Conservation (phyloP, 2,797 vertebrate species). For the Chelon auratus region DNA sequence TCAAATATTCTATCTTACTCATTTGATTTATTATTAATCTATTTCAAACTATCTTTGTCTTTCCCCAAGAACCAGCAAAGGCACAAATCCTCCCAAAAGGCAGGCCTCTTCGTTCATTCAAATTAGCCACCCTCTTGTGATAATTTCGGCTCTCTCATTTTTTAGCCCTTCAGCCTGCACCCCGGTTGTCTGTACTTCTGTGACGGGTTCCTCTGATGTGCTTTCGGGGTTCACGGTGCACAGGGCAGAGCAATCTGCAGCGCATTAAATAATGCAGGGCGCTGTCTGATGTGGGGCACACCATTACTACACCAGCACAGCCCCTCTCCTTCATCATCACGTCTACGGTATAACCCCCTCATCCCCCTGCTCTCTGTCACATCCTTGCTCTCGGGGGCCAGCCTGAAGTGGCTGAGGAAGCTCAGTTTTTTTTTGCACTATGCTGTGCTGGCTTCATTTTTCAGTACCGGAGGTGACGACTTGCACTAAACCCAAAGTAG, state of each 20-base stretch:
- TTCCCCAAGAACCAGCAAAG: conserved; percentile 20
- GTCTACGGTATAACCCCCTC: conserved; percentile 31
- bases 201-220: conserved; percentile 41
- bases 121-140: conserved; percentile 2
- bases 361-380: conserved; percentile 39
- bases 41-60: conserved; percentile 5
- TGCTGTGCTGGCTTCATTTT: too few species aligned
- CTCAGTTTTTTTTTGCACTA: too few species aligned
- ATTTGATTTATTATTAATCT: background rate
- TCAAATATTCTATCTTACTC: background rate
- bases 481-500: too few species aligned
- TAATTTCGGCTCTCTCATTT: conserved; percentile 29
- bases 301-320: conserved; percentile 55
- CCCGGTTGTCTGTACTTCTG: conserved; percentile 8
- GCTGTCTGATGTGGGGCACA: conserved; percentile 67
- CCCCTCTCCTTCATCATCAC: conserved; percentile 57
- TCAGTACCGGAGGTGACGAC: too few species aligned
- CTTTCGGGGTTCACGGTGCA: conserved; percentile 51
- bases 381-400: background rate
- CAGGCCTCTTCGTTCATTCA: background rate
- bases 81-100: background rate
- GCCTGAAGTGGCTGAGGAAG: too few species aligned
- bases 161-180: conserved; percentile 10
- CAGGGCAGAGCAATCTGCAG: conserved; percentile 57
- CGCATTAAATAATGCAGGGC: conserved; percentile 77